phyloP scores from a whole-genome alignment of 2,113 vertebrate species.

The Neodon shergylaensis region DNA sequence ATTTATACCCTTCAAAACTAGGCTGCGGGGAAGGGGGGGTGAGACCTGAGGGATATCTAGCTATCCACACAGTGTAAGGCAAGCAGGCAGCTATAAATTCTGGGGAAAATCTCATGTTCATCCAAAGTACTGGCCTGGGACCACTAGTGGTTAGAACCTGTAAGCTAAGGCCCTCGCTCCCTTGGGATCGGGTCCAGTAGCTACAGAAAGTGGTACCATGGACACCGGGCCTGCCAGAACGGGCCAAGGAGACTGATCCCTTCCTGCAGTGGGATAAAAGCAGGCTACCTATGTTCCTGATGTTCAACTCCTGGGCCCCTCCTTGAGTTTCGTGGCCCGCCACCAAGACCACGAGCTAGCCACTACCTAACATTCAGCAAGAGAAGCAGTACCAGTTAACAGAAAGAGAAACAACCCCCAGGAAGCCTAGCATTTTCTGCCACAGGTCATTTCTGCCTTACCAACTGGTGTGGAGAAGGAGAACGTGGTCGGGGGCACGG shows the following conservation, averaged over 20 bases:
- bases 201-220: too few relatives aligned
- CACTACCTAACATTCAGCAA: neutral
- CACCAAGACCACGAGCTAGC: neutral
- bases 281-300: accelerated
- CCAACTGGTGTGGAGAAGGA: neutral
- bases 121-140: too few relatives aligned
- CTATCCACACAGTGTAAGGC: accelerated
- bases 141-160: accelerated
- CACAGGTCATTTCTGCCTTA: neutral
- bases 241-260: neutral
- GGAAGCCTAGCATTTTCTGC: too few relatives aligned
- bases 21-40: neutral
- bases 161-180: neutral
- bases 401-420: too few relatives aligned
- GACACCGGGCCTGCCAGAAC: accelerated
- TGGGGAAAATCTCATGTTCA: too few relatives aligned
- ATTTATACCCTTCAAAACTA: accelerated
- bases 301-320: accelerated
- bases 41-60: accelerated
- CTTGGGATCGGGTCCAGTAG: neutral
- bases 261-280: accelerated
- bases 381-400: neutral
- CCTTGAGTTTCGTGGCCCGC: neutral
- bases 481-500: constrained; percentile 70
- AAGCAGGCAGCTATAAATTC: neutral